Percentiles rank a stretch among this genome's conserved stretches.
phyloP scores from a whole-genome alignment of 2,113 vertebrate species.

The Zosterops borbonicus region DNA sequence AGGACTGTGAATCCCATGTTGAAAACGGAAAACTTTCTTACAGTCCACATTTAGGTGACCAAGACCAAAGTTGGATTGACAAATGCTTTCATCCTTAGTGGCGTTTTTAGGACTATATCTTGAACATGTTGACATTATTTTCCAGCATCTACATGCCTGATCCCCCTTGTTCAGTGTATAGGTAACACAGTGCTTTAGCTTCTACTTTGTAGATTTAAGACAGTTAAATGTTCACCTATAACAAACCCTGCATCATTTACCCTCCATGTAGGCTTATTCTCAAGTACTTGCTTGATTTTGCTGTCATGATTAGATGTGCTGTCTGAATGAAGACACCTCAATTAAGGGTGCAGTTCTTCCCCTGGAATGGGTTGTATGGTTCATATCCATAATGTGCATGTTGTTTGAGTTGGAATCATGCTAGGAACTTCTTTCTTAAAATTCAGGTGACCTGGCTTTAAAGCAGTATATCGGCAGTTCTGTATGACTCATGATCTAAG shows the following conservation, averaged over 20 bases:
- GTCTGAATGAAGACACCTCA: background rate
- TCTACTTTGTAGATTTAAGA: background rate
- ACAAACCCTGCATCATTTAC: background rate
- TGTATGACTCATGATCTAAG: background rate
- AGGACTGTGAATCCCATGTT: background rate
- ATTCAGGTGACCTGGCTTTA: background rate
- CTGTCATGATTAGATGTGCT: background rate
- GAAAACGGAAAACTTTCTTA: background rate
- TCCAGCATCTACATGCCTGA: background rate
- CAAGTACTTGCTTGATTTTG: background rate
- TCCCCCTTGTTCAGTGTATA: fast-evolving
- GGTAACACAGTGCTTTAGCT: background rate
- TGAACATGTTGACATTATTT: background rate
- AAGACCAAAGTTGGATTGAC: background rate
- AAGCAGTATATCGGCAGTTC: background rate
- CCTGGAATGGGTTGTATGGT: background rate
- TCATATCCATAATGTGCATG: fast-evolving
- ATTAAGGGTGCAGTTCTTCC: background rate
- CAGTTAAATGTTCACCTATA: background rate
- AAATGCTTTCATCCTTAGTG: background rate
- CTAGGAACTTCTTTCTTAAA: background rate
- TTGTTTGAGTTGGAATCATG: fast-evolving
- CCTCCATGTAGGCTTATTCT: fast-evolving
- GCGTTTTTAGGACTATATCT: background rate
- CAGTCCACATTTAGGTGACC: background rate